These are phyloP conservation scores for Amiota communis DNA, from an alignment of 2,888 invertebrate genomes.

Conservation along the genomic window DNA sequence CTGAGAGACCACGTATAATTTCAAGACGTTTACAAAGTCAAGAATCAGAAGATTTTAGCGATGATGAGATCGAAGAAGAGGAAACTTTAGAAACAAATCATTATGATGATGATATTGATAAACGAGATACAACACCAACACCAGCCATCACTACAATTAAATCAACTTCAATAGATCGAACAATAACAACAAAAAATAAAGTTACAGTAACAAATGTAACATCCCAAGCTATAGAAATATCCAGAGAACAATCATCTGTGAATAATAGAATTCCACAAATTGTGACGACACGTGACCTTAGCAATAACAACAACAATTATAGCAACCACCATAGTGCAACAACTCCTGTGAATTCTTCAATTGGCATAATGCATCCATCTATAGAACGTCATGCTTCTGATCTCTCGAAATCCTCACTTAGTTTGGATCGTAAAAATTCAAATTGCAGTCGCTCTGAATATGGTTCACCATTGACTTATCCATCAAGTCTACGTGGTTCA, in stretches of 20 bases:
- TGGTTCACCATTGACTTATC: slow-evolving; percentile 67
- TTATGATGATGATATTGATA: slow-evolving; percentile 19
- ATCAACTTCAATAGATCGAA: slow-evolving; percentile 28
- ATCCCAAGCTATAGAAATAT: not conserved
- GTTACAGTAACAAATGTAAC: not conserved
- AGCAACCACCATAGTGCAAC: not conserved
- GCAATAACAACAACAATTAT: not conserved
- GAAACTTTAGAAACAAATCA: slow-evolving; percentile 17
- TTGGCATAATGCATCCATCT: not conserved
- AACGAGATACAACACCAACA: slow-evolving; percentile 46
- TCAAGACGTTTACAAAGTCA: slow-evolving; percentile 51
- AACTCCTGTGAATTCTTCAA: not conserved
- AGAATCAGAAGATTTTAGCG: slow-evolving; percentile 53
- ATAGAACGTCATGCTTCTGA: slow-evolving; percentile 22
- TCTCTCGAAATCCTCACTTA: slow-evolving; percentile 37
- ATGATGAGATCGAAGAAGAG: slow-evolving; percentile 47
- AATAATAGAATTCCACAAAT: slow-evolving; percentile 18
- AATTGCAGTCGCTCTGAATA: slow-evolving; percentile 64
- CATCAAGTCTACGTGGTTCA: slow-evolving; percentile 57
- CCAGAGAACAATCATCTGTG: not conserved
- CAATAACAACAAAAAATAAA: slow-evolving; percentile 39
- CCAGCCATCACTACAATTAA: slow-evolving; percentile 39
- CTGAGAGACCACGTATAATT: slow-evolving; percentile 48
- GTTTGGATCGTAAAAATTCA: slow-evolving; percentile 54
- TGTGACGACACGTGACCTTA: slow-evolving; percentile 14